Conservation (phyloP, 2,113 vertebrate species). For the Chinchilla lanigera region DNA sequence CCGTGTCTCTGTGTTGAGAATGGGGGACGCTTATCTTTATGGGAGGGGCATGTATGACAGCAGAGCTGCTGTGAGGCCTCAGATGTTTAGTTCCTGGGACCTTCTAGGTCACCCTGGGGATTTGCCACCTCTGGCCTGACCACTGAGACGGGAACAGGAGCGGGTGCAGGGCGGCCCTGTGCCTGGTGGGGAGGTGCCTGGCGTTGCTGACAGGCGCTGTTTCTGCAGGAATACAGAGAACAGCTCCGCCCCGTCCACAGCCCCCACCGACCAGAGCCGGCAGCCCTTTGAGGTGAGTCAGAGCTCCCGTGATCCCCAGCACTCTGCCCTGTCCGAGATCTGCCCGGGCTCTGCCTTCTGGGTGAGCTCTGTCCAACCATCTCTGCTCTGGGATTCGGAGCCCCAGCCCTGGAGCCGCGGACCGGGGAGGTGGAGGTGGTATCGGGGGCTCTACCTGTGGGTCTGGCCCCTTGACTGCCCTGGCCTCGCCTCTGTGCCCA, state of each 20-base stretch:
- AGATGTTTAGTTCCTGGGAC: no score
- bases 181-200: background rate
- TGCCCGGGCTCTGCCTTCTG: background rate
- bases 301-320: background rate
- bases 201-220: background rate
- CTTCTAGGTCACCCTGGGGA: background rate
- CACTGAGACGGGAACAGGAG: no score
- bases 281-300: constrained; percentile 92
- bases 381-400: background rate
- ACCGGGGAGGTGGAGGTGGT: background rate
- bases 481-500: background rate
- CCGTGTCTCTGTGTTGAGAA: background rate
- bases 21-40: no score
- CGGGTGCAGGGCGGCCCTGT: background rate
- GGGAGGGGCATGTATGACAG: background rate
- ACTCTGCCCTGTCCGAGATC: background rate
- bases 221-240: constrained; percentile 90
- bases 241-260: constrained; percentile 88
- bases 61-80: background rate
- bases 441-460: background rate
- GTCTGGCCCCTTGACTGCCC: background rate
- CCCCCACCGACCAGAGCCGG: constrained; percentile 90
- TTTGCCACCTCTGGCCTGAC: background rate
- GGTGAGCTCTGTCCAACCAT: background rate
- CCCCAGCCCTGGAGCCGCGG: background rate